Percentiles rank a stretch among this genome's conserved stretches.
phyloP scores from a whole-genome alignment of 2,113 vertebrate species.

The Entomyzon cyanotis region DNA sequence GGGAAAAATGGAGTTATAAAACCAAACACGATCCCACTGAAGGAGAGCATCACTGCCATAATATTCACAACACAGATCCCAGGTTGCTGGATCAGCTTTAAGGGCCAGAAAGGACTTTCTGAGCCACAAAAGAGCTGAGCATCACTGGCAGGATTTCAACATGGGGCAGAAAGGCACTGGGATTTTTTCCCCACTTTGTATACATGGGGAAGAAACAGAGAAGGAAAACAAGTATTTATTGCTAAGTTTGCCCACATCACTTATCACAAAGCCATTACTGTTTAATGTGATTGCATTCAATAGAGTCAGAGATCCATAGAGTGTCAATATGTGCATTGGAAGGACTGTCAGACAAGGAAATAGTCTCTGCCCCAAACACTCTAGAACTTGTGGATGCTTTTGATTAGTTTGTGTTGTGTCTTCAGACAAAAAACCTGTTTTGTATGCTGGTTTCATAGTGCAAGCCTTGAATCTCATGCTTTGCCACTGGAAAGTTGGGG shows the following conservation, averaged over 20 bases:
- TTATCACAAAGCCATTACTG: neutral
- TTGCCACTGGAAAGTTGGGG: neutral
- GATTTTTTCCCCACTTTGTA: neutral
- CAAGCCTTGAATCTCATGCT: neutral
- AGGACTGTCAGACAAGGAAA: neutral
- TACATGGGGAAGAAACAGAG: neutral
- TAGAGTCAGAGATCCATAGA: neutral
- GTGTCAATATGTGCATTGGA: neutral
- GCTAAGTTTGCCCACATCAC: neutral
- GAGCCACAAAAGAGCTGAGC: neutral
- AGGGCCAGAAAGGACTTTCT: neutral
- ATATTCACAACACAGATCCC: neutral
- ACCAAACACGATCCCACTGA: rapidly evolving
- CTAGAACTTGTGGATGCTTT: neutral
- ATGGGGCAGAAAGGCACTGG: neutral
- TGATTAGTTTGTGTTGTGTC: neutral
- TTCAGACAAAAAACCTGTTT: neutral
- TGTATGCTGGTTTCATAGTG: neutral
- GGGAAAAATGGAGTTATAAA: neutral
- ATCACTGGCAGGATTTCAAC: neutral
- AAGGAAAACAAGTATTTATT: neutral
- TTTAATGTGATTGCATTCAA: neutral
- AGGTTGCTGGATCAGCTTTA: neutral
- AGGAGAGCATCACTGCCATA: neutral
- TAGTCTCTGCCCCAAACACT: neutral